Percentiles rank a stretch among this genome's conserved stretches.
Conservation (phyloP, 1,140 invertebrate species). For the Conus betulinus region DNA sequence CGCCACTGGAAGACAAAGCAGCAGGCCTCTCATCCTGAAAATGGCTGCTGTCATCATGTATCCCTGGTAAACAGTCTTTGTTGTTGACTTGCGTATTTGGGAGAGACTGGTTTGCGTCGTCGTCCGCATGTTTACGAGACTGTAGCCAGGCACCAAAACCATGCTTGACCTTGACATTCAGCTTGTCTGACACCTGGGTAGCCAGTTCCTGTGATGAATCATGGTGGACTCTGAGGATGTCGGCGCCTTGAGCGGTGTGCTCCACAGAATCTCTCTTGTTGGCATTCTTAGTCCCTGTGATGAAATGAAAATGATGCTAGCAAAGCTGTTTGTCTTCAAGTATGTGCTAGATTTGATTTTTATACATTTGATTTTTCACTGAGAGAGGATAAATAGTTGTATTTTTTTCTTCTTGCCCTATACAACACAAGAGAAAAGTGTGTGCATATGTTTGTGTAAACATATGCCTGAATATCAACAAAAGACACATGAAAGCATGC, state of each 20-base stretch:
- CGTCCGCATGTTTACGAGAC: not conserved
- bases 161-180: constrained; percentile 12
- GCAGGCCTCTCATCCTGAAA: not conserved
- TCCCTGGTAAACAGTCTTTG: no score
- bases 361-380: not conserved
- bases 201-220: not conserved
- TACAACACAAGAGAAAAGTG: no score
- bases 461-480: not conserved
- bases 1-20: not conserved
- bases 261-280: not conserved
- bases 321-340: not conserved
- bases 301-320: not conserved
- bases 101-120: not conserved
- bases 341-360: not conserved
- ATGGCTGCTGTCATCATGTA: not conserved
- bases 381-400: not conserved
- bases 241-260: not conserved
- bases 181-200: not conserved
- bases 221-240: not conserved
- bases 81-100: not conserved
- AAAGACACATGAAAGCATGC: not conserved
- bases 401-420: no score
- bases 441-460: no score
- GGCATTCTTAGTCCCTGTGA: not conserved
- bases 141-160: constrained; percentile 20